Conservation (phyloP, 1,140 invertebrate genomes). For the Ceratosolen solmsi region DNA sequence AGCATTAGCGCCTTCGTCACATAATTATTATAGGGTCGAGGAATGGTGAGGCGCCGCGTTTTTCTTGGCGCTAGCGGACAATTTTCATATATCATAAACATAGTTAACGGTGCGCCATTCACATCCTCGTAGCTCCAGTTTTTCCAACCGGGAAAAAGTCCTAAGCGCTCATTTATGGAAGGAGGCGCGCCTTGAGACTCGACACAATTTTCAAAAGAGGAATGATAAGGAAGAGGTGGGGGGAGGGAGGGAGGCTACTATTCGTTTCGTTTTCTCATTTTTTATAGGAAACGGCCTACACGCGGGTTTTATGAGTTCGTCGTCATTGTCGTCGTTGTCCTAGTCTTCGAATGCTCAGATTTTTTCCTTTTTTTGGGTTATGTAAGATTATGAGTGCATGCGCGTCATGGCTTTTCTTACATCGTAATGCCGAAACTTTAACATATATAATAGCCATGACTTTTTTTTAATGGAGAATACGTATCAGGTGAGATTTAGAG, state of each 20-base stretch:
- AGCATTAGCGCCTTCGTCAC: not conserved
- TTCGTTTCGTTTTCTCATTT: slow-evolving; percentile 11
- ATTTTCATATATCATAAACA: slow-evolving; percentile 2
- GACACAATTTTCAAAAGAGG: slow-evolving; percentile 11
- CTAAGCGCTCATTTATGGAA: not conserved
- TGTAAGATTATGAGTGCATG: slow-evolving; percentile 6
- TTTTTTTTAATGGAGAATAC: not conserved
- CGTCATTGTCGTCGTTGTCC: too few relatives aligned
- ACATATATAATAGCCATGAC: not conserved
- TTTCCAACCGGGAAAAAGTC: not conserved
- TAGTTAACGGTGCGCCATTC: not conserved
- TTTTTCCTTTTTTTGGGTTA: slow-evolving; percentile 21
- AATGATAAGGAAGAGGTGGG: not conserved
- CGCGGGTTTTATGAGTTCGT: too few relatives aligned
- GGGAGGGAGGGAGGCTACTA: not conserved
- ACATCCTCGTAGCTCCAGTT: not conserved
- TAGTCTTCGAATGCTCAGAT: not conserved
- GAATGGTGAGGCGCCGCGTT: not conserved
- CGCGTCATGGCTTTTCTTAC: too few relatives aligned
- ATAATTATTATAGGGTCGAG: not conserved
- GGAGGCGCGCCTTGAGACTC: not conserved
- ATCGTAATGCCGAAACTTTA: not conserved
- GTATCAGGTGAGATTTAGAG: not conserved
- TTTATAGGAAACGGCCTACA: not conserved
- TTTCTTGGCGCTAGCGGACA: not conserved